These are phyloP conservation scores for Tonatia bakeri DNA, from an alignment of 2,113 vertebrate species.

Conservation along the genomic window DNA sequence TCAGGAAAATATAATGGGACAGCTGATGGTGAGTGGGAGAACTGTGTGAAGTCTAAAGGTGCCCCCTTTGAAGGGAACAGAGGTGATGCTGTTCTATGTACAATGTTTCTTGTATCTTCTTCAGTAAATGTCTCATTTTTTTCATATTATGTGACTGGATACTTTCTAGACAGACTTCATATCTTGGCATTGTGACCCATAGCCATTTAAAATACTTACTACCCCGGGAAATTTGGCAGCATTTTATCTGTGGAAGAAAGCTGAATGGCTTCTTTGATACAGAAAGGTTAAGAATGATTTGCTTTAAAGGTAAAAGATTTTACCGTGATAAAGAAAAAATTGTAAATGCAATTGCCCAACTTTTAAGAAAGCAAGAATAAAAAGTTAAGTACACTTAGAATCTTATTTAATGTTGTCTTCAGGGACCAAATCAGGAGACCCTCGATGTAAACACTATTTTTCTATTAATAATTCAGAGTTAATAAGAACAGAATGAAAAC, in stretches of 20 bases:
- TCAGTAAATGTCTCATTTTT: too few species aligned
- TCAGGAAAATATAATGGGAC: too few species aligned
- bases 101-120: too few species aligned
- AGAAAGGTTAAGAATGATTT: constrained; percentile 13
- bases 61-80: too few species aligned
- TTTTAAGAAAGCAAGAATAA: not conserved
- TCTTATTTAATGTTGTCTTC: not conserved
- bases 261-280: not conserved
- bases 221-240: not conserved
- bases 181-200: not conserved
- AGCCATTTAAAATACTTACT: constrained; percentile 2
- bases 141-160: too few species aligned
- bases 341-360: not conserved
- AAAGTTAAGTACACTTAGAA: not conserved
- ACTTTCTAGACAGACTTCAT: too few species aligned
- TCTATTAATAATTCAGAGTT: not conserved
- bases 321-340: not conserved
- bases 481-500: not conserved
- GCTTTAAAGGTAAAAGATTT: not conserved
- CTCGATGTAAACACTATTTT: not conserved
- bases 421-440: not conserved
- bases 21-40: too few species aligned
- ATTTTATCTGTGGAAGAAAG: constrained; percentile 24
- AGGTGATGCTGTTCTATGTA: too few species aligned
- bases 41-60: too few species aligned